Conservation (phyloP, 2,888 invertebrate genomes). For the Dryobotodes eremita region DNA sequence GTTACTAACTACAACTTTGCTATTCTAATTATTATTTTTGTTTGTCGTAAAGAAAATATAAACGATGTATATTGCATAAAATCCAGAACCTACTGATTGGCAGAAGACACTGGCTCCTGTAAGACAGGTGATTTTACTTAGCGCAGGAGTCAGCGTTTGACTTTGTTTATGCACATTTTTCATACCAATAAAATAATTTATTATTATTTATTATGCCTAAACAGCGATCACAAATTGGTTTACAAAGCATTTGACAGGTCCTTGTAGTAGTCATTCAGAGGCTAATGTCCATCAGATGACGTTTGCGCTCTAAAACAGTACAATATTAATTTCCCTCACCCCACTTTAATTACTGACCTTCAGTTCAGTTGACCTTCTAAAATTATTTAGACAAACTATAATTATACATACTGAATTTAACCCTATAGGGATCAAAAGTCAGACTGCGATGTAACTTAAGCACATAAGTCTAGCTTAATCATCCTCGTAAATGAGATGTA, state of each 20-base stretch:
- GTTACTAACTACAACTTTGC: too few species aligned
- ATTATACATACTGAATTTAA: background rate
- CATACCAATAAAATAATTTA: too few species aligned
- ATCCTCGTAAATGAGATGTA: constrained; percentile 10
- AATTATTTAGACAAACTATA: background rate
- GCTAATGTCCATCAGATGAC: background rate
- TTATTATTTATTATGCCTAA: too few species aligned
- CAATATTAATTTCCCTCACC: background rate
- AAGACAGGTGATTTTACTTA: too few species aligned
- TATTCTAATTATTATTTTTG: too few species aligned
- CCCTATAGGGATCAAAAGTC: constrained; percentile 14
- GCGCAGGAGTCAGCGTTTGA: too few species aligned
- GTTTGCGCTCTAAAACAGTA: background rate
- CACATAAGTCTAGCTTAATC: constrained; percentile 13
- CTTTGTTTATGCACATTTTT: too few species aligned
- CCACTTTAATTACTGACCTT: too few species aligned
- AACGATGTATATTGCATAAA: too few species aligned
- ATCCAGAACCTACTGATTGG: too few species aligned
- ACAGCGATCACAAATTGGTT: background rate
- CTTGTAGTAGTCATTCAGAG: background rate
- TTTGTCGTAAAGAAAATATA: too few species aligned
- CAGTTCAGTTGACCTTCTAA: background rate
- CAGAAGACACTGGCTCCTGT: too few species aligned
- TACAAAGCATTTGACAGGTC: background rate
- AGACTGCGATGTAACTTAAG: background rate